Evolutionary conservation across 2,888 invertebrate genomes (phyloP), one percentile per base, ranked within the genome.

Genomic region (Synanthedon myopaeformis): DNA sequence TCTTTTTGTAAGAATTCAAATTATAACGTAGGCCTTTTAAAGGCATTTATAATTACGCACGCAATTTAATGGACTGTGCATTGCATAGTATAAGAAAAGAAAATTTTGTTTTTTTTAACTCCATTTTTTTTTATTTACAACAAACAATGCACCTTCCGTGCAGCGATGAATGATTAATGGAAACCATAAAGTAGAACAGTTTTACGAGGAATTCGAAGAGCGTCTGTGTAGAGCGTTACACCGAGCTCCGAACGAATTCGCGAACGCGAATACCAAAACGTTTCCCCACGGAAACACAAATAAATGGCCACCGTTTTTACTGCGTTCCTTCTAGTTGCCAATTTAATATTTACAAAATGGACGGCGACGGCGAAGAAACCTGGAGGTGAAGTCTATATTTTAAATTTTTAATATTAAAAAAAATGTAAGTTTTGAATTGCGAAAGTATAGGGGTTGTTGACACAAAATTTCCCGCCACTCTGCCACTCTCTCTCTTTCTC

Each of bases 231-330:
- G 28, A 28, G 28, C 28, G 6, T n/a, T 3, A 35, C 35, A 5
- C 35, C 35, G 35, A 45, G 13, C 45, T 5, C 13, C 45, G 45
- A 45, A 45, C 49, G 17, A 13, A 19, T 49, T 14, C 51, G 23
- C 12, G 77, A 79, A 80, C 77, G 71, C 77, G 69, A 77, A 70
- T 69, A 65, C 59, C 69, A 68, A 12, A 49, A 13, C 53, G 75
- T 82, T 74, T 80, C 79, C 69, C 63, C 62, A 51, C 62, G 56
- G 82, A 86, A 86, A 83, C 81, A 69, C 80, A 82, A 86, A 85
- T 87, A 87, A 86, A 87, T 87, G 87, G 87, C 79, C 85, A 86
- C 85, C 82, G 76, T 85, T 81, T 68, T 72, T 76, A 67, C 82
- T 84, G 84, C 82, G 82, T 81, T 79, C 73, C 76, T 82, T 75